Base-by-base conservation (phyloP, 2,888 invertebrate species). In the Dicranocentrus wangi region DNA sequence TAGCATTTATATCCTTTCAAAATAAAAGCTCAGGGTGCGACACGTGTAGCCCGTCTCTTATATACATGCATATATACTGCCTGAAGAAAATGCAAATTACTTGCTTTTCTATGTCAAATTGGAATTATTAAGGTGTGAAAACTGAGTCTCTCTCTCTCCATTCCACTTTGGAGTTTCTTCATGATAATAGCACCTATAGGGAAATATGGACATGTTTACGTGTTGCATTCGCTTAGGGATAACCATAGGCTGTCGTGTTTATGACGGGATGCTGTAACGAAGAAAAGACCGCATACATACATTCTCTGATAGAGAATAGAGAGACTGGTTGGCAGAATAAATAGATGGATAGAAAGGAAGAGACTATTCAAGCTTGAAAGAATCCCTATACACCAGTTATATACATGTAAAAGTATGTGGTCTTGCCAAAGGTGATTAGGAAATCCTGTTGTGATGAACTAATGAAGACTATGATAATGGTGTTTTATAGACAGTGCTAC, bases 381-480 rank as follows among this genome's bases (percentile, higher is more conserved):
- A n/a, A n/a, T n/a, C n/a, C n/a, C 47, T 47, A 47, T 47, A 47
- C 10, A 47, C 10, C n/a, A 39, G 39, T 70, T 58, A 58, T 58
- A n/a, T n/a, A n/a, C n/a, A 21, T 15, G 71, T 61, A 55, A 39
- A n/a, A n/a, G n/a, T n/a, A n/a, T 70, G 70, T 42, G 42, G 60
- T 78, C 66, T 79, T 66, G 71, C 79, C 71, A 79, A 71, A 79
- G 66, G 71, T 79, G 79, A 79, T 79, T 79, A 79, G 79, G 71
- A 79, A 79, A 79, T 79, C 79, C 79, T 79, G 79, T 79, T 71
- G 71, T 71, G 79, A 79, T 47, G 66, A 72, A 42, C 71, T 79
- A 71, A 79, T 79, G 71, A 79, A 79, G 79, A 66, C 79, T 79
- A 79, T 65, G 58, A 71, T 71, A 71, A 79, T 79, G 60, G 70